phyloP scores from a whole-genome alignment of 2,797 vertebrate genomes.

The Microctenopoma steveboyesi region DNA sequence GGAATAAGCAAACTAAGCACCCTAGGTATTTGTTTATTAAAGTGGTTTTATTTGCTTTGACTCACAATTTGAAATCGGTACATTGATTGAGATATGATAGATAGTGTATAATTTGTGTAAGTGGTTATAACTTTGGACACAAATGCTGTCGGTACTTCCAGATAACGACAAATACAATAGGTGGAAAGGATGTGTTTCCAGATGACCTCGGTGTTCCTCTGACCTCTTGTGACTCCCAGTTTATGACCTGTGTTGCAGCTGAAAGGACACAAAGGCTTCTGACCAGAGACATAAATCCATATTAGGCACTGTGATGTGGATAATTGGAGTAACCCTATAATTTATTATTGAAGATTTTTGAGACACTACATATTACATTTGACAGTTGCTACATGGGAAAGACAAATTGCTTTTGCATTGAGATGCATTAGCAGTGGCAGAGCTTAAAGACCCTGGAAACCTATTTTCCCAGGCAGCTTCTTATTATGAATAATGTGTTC shows the following conservation, averaged over 20 bases:
- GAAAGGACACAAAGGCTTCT: slow-evolving; percentile 86
- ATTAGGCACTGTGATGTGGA: slow-evolving; percentile 88
- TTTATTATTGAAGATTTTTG: slow-evolving; percentile 48
- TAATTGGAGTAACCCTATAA: slow-evolving; percentile 84
- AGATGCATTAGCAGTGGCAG: neutral
- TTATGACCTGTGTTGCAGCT: slow-evolving; percentile 89
- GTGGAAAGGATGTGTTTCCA: slow-evolving; percentile 11
- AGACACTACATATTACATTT: slow-evolving; percentile 36
- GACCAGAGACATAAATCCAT: slow-evolving; percentile 89
- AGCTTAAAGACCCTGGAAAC: slow-evolving; percentile 5
- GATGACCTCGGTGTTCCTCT: slow-evolving; percentile 68
- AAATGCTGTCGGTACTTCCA: neutral
- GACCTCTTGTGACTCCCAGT: slow-evolving; percentile 88
- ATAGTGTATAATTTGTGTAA: neutral
- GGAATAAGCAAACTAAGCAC: no score
- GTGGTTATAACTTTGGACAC: slow-evolving; percentile 5
- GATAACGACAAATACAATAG: slow-evolving; percentile 10
- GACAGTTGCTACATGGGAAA: slow-evolving; percentile 20
- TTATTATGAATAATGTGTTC: neutral
- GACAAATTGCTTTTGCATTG: slow-evolving; percentile 34
- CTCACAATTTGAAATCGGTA: neutral
- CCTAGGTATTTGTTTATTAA: no score
- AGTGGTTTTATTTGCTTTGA: neutral
- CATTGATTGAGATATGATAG: neutral
- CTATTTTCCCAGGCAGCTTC: neutral